phyloP scores from a whole-genome alignment of 2,888 invertebrate species.

The Ligdia adustata region DNA sequence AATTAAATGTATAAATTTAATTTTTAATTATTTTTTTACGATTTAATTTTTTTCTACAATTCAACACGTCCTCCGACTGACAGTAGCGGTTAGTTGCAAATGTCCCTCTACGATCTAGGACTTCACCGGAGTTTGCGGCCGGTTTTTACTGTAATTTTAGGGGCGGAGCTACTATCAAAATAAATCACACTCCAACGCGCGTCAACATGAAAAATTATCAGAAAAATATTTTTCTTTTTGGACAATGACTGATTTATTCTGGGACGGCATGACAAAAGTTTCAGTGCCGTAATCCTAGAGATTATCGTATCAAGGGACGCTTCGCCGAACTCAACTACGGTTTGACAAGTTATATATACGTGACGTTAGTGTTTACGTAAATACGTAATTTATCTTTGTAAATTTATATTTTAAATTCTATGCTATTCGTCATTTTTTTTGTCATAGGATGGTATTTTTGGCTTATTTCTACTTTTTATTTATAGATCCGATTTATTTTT shows the following conservation, averaged over 20 bases:
- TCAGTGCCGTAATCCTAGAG: constrained; percentile 60
- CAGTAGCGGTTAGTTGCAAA: too few relatives aligned
- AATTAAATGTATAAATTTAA: too few relatives aligned
- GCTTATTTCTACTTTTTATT: too few relatives aligned
- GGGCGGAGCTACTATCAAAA: constrained; percentile 25
- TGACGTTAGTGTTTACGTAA: constrained; percentile 64
- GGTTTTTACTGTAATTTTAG: too few relatives aligned
- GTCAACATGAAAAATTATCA: constrained; percentile 36
- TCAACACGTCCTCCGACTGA: too few relatives aligned
- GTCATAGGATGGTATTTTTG: too few relatives aligned
- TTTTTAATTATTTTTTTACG: too few relatives aligned
- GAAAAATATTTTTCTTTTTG: constrained; percentile 46
- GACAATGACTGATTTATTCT: constrained; percentile 61
- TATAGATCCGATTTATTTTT: too few relatives aligned
- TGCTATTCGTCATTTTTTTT: too few relatives aligned
- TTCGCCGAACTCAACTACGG: constrained; percentile 53
- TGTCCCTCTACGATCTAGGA: too few relatives aligned
- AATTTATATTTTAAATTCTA: constrained; percentile 19
- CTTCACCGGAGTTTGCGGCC: too few relatives aligned
- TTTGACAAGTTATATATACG: constrained; percentile 69
- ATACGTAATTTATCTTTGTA: constrained; percentile 46
- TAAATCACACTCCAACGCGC: constrained; percentile 20
- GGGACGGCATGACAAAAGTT: constrained; percentile 57
- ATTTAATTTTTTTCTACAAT: too few relatives aligned
- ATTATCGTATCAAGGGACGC: constrained; percentile 68